Percentiles rank a stretch among this genome's conserved stretches.
Evolutionary conservation across 2,113 vertebrate genomes (phyloP).

Genomic region (Leucoraja erinaceus): DNA sequence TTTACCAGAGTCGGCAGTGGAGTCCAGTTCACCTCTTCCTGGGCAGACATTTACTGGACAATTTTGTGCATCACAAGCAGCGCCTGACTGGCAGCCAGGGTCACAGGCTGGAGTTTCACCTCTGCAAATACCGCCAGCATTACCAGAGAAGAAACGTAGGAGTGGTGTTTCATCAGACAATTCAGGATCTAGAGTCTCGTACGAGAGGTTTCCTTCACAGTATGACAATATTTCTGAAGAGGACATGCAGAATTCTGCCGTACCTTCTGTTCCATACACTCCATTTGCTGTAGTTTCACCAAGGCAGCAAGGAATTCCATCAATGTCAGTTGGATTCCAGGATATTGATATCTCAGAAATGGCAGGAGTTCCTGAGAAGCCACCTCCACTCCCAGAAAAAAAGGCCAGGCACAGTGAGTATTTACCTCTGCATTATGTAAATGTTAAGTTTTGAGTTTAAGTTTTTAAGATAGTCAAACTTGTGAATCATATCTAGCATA

Average conservation of each 20-base stretch:
- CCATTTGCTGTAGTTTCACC: conserved; percentile 73
- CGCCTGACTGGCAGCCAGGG: neutral
- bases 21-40: conserved; percentile 73
- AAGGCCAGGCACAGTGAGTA: conserved; percentile 91
- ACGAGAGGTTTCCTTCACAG: conserved; percentile 82
- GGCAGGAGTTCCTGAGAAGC: conserved; percentile 66
- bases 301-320: conserved; percentile 69
- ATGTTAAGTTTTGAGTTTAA: neutral
- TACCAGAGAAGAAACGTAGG: conserved; percentile 87
- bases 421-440: neutral
- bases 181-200: conserved; percentile 60
- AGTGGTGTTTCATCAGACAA: conserved; percentile 65
- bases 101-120: conserved; percentile 41
- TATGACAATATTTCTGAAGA: conserved; percentile 89
- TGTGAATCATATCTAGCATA: neutral
- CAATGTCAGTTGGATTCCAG: conserved; percentile 57
- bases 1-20: conserved; percentile 76
- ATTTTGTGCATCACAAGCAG: neutral
- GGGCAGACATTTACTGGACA: conserved; percentile 61
- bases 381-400: conserved; percentile 91
- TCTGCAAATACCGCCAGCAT: conserved; percentile 72
- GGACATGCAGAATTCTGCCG: conserved; percentile 57
- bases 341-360: conserved; percentile 63
- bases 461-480: neutral
- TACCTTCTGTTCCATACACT: conserved; percentile 55